Evolutionary conservation across 2,797 vertebrate genomes (phyloP).

Genomic region (Salmo trutta): DNA sequence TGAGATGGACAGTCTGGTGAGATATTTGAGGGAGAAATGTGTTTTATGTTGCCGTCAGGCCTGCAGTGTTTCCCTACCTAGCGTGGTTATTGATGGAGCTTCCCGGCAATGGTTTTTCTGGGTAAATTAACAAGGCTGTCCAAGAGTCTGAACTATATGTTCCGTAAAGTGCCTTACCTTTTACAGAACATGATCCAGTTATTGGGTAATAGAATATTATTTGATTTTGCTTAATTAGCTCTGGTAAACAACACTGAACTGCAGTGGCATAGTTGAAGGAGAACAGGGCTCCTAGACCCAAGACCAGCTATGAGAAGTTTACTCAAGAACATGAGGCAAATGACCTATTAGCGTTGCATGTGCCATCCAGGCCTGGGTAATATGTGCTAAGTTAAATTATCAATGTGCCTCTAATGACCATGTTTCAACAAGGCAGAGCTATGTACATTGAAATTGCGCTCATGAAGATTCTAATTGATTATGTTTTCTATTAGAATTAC

Average conservation of each 20-base stretch:
- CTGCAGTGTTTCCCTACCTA: background rate
- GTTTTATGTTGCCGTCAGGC: slow-evolving; percentile 22
- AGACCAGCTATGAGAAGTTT: background rate
- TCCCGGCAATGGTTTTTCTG: slow-evolving; percentile 28
- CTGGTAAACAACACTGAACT: background rate
- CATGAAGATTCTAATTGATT: slow-evolving; percentile 31
- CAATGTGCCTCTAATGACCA: slow-evolving; percentile 28
- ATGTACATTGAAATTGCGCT: slow-evolving; percentile 8
- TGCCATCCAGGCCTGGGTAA: slow-evolving; percentile 1
- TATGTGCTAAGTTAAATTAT: slow-evolving; percentile 22
- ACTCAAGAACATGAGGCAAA: slow-evolving; percentile 12
- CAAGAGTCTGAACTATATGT: background rate
- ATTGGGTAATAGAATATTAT: background rate
- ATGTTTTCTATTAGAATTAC: slow-evolving; percentile 9
- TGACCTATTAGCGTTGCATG: slow-evolving; percentile 20
- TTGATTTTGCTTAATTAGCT: background rate
- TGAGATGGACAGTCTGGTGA: slow-evolving; percentile 26
- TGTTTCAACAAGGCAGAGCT: slow-evolving; percentile 21
- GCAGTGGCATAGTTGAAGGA: background rate
- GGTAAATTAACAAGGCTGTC: slow-evolving; percentile 41
- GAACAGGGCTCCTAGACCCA: background rate
- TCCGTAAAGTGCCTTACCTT: background rate
- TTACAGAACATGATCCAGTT: background rate
- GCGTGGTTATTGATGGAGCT: background rate
- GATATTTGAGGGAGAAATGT: slow-evolving; percentile 30